phyloP scores from a whole-genome alignment of 2,888 invertebrate genomes.

The Heliconius erato region DNA sequence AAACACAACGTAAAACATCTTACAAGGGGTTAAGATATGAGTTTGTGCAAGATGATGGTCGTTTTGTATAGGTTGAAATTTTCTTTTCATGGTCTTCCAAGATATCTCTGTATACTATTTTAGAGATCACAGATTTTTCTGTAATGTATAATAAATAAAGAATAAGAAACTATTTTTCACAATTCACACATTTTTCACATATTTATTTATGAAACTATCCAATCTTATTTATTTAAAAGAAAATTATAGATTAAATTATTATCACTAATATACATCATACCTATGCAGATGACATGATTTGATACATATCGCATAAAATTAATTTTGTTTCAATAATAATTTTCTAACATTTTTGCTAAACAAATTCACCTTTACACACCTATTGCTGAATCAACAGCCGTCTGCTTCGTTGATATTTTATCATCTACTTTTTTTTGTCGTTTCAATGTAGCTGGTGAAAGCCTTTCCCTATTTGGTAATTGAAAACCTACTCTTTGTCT shows the following conservation, averaged over 20 bases:
- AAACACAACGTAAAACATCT: slow-evolving; percentile 47
- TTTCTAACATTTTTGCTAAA: neutral
- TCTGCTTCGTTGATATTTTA: slow-evolving; percentile 55
- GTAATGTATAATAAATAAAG: slow-evolving; percentile 1
- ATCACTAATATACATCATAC: neutral
- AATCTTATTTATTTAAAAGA: neutral
- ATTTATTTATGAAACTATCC: neutral
- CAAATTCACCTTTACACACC: slow-evolving; percentile 82
- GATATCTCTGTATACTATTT: slow-evolving; percentile 60
- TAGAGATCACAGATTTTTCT: slow-evolving; percentile 50
- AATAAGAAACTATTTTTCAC: too few species aligned
- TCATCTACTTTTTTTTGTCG: slow-evolving; percentile 55
- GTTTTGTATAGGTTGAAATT: slow-evolving; percentile 48
- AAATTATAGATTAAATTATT: neutral
- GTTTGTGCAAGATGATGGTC: slow-evolving; percentile 52
- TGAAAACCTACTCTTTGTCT: slow-evolving; percentile 59
- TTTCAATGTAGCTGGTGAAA: slow-evolving; percentile 47
- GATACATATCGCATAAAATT: neutral
- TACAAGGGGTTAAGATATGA: slow-evolving; percentile 59
- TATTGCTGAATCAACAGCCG: slow-evolving; percentile 61
- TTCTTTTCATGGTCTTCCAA: slow-evolving; percentile 54
- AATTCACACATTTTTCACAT: neutral
- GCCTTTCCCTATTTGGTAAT: slow-evolving; percentile 51
- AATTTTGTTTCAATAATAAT: neutral
- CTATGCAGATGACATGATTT: neutral